Evolutionary conservation across 2,888 invertebrate genomes (phyloP).

Genomic region (Xylocampa areola): DNA sequence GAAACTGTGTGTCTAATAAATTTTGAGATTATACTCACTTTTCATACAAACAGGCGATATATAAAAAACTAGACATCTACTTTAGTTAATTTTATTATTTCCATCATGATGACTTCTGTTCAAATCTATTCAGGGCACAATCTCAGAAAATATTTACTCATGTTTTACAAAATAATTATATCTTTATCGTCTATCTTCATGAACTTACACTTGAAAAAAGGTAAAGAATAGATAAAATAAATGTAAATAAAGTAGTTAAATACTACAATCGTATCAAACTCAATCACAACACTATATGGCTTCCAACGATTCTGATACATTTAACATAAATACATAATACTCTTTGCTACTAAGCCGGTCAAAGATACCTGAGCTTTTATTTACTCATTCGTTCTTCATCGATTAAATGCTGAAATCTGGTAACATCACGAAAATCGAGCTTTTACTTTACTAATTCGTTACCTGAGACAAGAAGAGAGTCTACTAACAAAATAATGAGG

Average conservation of each 20-base stretch:
- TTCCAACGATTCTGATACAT: constrained; percentile 37
- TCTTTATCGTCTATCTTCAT: no score
- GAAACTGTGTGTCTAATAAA: no score
- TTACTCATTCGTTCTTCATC: not conserved
- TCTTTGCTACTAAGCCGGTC: constrained; percentile 18
- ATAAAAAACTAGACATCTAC: no score
- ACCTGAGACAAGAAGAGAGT: not conserved
- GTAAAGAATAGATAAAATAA: no score
- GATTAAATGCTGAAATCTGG: not conserved
- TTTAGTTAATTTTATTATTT: no score
- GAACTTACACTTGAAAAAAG: no score
- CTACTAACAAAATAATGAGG: not conserved
- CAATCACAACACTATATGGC: constrained; percentile 31
- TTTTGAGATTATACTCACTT: no score
- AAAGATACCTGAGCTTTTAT: constrained; percentile 9
- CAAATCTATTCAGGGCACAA: no score
- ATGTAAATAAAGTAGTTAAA: not conserved
- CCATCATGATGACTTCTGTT: no score
- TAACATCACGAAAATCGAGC: not conserved
- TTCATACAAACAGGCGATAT: no score
- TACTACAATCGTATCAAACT: constrained; percentile 9
- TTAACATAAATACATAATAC: constrained; percentile 20
- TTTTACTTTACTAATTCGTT: not conserved
- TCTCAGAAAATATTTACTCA: no score
- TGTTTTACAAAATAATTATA: no score